A percentile compares a stretch with the other conserved stretches of the same genome.
These are phyloP conservation scores for Himalopsyche japonica DNA, from an alignment of 2,888 invertebrate genomes.

Conservation along the genomic window DNA sequence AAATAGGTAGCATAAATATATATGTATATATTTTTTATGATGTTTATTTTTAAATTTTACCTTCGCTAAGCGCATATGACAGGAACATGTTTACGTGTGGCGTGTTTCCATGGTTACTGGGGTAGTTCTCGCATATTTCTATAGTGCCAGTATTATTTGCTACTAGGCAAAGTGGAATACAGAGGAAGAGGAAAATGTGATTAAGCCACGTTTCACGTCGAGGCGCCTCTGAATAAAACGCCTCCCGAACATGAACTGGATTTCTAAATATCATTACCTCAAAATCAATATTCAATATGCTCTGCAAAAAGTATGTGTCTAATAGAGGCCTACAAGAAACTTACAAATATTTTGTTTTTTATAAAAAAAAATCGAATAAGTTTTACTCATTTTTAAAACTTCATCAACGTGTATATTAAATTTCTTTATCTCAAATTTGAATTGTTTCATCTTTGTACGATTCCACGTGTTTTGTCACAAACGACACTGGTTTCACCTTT, in stretches of 20 bases:
- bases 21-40: no score
- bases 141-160: not conserved
- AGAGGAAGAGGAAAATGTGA: not conserved
- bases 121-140: not conserved
- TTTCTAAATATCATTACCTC: not conserved
- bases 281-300: not conserved
- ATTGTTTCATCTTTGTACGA: no score
- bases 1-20: no score
- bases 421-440: no score
- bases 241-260: not conserved
- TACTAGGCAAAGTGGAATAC: not conserved
- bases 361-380: no score
- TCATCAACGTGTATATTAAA: no score
- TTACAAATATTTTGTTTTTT: no score
- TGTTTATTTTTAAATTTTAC: not conserved
- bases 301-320: no score
- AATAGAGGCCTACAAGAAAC: no score
- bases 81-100: not conserved
- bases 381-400: no score
- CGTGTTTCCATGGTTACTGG: not conserved
- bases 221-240: not conserved
- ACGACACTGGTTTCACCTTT: no score
- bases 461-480: no score
- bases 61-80: not conserved
- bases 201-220: not conserved